Base-by-base conservation (phyloP, 2,797 vertebrate genomes). In the Arnoldichthys spilopterus region DNA sequence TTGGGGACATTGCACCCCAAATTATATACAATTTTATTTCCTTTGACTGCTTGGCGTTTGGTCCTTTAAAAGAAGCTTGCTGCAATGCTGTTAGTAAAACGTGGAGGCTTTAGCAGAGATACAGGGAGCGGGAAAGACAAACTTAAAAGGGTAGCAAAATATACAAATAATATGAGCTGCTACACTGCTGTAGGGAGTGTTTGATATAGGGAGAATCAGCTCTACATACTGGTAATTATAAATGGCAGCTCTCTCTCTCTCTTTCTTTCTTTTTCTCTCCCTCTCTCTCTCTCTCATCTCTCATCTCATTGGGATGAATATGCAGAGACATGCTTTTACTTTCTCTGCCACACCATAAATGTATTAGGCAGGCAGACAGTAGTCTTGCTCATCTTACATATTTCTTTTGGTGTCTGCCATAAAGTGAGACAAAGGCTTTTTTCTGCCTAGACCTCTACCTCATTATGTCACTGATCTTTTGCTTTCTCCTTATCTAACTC, bases 171-270 rank as follows among this genome's bases (percentile, higher is more conserved):
- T 24, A 92, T 92, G 93, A 92, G 62, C 37, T 92, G 91, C 91
- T 93, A 92, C 77, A 77, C n/a, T 59, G 72, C 73, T 91, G 90
- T 68, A 59, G 94, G 92, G 92, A 91, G 91, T 93, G 91, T 89
- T 88, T 92, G 92, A 93, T 91, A 89, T 86, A 89, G 89, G 87
- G 85, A 58, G 89, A 90, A 91, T 93, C 92, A 92, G 88, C 90
- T 89, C 92, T 95, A 93, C 94, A 91, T 91, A 93, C 95, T 95
- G 93, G 91, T 94, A 93, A 95, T 96, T 93, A n/a, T 92, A 89
- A 91, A 90, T 90, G 88, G 77, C 74, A 68, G 70, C 45, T 22
- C 32, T 43, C 24, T 22, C n/a, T 61, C 18, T 67, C 37, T 32
- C 61, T 76, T 40, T 73, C 28, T 34, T 16, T 49, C 56, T 70